Base-by-base conservation (phyloP, 2,113 vertebrate species). In the Haemorhous mexicanus region DNA sequence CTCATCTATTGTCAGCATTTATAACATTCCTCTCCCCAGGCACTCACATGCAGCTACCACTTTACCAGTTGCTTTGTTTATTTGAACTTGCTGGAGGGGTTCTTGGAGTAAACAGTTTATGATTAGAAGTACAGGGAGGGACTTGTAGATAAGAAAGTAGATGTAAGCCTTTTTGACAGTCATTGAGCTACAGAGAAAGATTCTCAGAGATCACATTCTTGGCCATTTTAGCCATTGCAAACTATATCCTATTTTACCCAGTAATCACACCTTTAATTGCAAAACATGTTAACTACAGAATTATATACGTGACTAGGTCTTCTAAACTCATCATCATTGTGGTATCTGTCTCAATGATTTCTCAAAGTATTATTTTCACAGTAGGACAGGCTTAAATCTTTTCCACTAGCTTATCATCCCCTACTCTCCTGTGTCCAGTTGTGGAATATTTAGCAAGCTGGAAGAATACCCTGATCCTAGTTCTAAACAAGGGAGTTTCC, bases 1-100 rank as follows among this genome's bases (percentile, higher is more conserved):
- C 76, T 35, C 62, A 74, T 93, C 81, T 87, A 69, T 94, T 89
- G 84, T 94, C 69, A 93, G 86, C 72, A 77, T 79, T 59, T 93
- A 76, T 87, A 91, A 79, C 58, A 62, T 41, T 28, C 46, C 33
- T 87, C 47, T 95, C 88, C 62, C 49, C 75, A 68, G 64, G 67
- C 16, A 2, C 50, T 88, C 28, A 61, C 49, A 63, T 35, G 63
- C 37, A 80, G n/a, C 68, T 69, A 84, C 35, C 47, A 66, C 46
- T 89, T 87, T 43, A 75, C 59, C 32, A 39, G 46, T 82, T 93
- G 66, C 58, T 91, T 95, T 80, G 63, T 80, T 93, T 93, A 49
- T 78, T 89, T 88, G 61, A 87, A 77, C 43, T 90, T 80, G 32
- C 30, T 79, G 58, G 55, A 84, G 61, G 39, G 33, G 28, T 43